Conservation (phyloP, 2,797 vertebrate genomes). For the Poecile montanus region DNA sequence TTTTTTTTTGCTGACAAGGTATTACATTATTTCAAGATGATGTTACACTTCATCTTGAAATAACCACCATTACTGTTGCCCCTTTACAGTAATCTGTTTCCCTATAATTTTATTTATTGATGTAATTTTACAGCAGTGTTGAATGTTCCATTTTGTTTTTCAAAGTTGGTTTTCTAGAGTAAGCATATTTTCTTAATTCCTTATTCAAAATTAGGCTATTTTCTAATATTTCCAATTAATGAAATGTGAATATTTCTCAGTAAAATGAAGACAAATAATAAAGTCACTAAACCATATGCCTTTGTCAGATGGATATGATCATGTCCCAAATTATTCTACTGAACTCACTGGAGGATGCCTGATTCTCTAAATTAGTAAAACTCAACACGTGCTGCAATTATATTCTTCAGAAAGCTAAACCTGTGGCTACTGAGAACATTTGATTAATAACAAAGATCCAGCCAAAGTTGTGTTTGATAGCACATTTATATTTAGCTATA, state of each 20-base stretch:
- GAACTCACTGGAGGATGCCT: background rate
- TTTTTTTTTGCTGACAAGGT: conserved; percentile 29
- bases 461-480: background rate
- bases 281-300: background rate
- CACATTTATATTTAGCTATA: background rate
- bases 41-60: background rate
- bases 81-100: background rate
- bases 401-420: background rate
- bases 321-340: background rate
- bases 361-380: background rate
- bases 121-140: background rate
- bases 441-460: background rate
- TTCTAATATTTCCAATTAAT: background rate
- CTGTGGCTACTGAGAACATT: background rate
- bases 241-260: background rate
- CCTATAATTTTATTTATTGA: background rate
- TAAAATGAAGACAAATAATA: background rate
- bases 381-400: background rate
- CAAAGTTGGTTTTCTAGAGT: background rate
- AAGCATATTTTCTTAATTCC: background rate
- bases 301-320: background rate
- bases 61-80: background rate
- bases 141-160: background rate
- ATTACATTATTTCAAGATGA: background rate
- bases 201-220: background rate